Evolutionary conservation across 2,797 vertebrate genomes (phyloP), one percentile per base, ranked within the genome.

Genomic region (Myiotriccus ornatus): DNA sequence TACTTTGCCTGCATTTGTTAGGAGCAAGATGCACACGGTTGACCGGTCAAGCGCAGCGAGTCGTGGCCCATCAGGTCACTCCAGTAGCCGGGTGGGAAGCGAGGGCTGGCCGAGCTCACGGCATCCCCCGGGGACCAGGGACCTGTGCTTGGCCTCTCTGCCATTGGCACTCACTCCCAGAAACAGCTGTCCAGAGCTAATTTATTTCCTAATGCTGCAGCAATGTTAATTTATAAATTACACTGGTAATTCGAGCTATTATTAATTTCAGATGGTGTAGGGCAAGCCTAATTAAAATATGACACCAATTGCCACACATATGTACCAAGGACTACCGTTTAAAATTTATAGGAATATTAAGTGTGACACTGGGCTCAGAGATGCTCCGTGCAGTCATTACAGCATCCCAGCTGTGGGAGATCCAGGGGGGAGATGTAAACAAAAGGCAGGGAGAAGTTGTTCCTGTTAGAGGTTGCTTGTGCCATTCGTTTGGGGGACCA

Each of bases 201-300:
- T 98, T 98, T 98, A 98, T 97, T 97, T 98, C 95, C 97, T 98
- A 97, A 98, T 97, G 95, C 96, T 95, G 92, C 92, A 62, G 97
- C 97, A 89, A 95, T 98, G 98, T 98, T 98, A 98, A 98, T 98
- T 98, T 98, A 98, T 98, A 98, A 98, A 98, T 98, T 98, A 98
- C 98, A 98, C 97, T 97, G 96, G 97, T 98, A 98, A 98, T 98
- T 98, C 85, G 12, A 97, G 97, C 97, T 97, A 97, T 98, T 98
- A 98, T 98, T 98, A 98, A 98, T 98, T 98, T 98, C 98, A 98
- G 98, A 98, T 98, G 97, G 98, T 98, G 97, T 98, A 98, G 97
- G 98, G 98, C 98, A 98, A 97, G 96, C 93, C 96, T 98, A 98
- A 98, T 98, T 98, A 98, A 98, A 98, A 98, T 98, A 97, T 98